Evolutionary conservation across 1,140 invertebrate species (phyloP), one percentile per base, ranked within the genome.

Genomic region (Scaptomyza pallida): DNA sequence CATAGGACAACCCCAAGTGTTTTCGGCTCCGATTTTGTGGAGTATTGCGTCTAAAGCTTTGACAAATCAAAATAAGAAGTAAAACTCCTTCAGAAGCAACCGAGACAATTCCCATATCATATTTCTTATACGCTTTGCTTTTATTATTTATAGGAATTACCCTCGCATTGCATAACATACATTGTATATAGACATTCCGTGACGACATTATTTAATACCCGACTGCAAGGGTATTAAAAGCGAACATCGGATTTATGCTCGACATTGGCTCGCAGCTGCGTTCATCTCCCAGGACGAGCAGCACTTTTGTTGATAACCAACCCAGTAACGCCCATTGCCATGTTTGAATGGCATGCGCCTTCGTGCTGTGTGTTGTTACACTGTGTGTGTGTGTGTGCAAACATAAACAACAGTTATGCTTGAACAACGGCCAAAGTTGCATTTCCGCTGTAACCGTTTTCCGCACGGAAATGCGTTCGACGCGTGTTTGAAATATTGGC

Each of bases 391-490:
- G 41, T 40, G 30, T 45, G 69, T 4, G 63, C 70, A 72, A 72
- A 73, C 71, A 73, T 73, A 73, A 73, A 73, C 71, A 69, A 74
- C 72, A 63, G 72, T 71, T 74, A 74, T 70, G 67, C 65, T 74
- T 55, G 59, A 74, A 74, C 67, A 71, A 70, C 72, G 65, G 72
- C 30, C 72, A 74, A 69, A 74, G 72, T 74, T 63, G 67, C 59
- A 74, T 63, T 74, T 74, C 72, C 72, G 72, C 48, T 74, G 67
- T 70, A 74, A 71, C 57, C 51, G 57, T 74, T 74, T 74, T 57
- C 71, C 71, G 65, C 52, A 74, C 72, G 72, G 72, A 74, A 74
- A 74, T 74, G 72, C 72, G 72, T 74, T 74, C 72, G 72, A 74
- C 67, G 72, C 67, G 72, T 70, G 67, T 74, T 74, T 74, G 72